phyloP scores from a whole-genome alignment of 2,888 invertebrate genomes.

The Microchrysa polita region DNA sequence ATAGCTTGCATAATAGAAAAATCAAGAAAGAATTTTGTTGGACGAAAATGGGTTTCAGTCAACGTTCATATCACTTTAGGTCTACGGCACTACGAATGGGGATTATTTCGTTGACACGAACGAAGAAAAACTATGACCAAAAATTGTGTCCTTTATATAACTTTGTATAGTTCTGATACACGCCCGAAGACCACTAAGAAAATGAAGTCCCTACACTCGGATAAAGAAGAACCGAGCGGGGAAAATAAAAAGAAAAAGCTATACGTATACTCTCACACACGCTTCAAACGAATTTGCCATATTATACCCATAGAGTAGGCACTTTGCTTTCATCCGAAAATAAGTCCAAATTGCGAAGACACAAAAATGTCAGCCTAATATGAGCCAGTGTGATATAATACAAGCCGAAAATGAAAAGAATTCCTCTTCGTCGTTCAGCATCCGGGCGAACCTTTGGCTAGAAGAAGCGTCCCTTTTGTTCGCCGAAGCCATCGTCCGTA shows the following conservation, averaged over 20 bases:
- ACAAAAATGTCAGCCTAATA: slow-evolving; percentile 23
- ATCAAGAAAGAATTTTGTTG: slow-evolving; percentile 40
- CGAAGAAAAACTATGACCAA: no score
- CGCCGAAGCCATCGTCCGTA: no score
- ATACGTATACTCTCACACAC: not conserved
- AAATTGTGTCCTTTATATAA: no score
- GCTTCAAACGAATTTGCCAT: slow-evolving; percentile 9
- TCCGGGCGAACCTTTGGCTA: no score
- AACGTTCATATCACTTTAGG: slow-evolving; percentile 4
- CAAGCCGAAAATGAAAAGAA: not conserved
- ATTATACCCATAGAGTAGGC: not conserved
- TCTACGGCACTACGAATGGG: no score
- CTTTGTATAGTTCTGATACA: no score
- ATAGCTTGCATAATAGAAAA: slow-evolving; percentile 28
- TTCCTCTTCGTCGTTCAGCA: no score
- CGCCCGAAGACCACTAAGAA: no score
- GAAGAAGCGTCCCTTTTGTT: not conserved
- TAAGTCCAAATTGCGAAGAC: not conserved
- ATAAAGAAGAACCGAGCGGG: no score
- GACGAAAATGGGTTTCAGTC: slow-evolving; percentile 39
- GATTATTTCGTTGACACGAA: no score
- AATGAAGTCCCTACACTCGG: no score
- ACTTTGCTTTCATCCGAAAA: slow-evolving; percentile 13
- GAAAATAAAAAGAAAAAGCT: no score
- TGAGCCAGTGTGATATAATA: slow-evolving; percentile 31